Percentiles rank a stretch among this genome's conserved stretches.
phyloP scores from a whole-genome alignment of 1,140 invertebrate genomes.

The Pararge aegeria region DNA sequence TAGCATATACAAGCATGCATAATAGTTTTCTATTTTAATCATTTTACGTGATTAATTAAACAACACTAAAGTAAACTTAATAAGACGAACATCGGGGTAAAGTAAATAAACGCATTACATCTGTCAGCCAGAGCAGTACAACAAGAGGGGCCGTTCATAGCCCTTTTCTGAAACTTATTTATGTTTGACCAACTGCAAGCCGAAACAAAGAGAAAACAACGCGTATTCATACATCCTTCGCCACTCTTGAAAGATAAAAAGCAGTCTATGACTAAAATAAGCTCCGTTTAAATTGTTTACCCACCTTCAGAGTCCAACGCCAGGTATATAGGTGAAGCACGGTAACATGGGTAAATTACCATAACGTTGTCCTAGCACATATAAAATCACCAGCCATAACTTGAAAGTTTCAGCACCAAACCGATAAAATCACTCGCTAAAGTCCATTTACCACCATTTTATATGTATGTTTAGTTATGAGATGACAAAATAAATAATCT shows the following conservation, averaged over 20 bases:
- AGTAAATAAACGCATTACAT: slow-evolving; percentile 37
- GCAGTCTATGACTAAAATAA: slow-evolving; percentile 30
- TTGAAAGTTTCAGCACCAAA: slow-evolving; percentile 36
- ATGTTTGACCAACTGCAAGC: slow-evolving; percentile 37
- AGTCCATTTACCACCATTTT: slow-evolving; percentile 46
- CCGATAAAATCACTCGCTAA: slow-evolving; percentile 31
- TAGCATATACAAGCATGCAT: background rate
- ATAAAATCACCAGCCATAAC: slow-evolving; percentile 63
- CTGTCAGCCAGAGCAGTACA: slow-evolving; percentile 37
- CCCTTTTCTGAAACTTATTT: slow-evolving; percentile 52
- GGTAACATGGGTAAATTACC: slow-evolving; percentile 73
- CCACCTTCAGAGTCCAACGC: slow-evolving; percentile 62
- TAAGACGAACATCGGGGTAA: slow-evolving; percentile 17
- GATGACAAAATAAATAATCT: slow-evolving; percentile 28
- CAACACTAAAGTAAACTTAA: slow-evolving; percentile 3
- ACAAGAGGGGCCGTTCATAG: slow-evolving; percentile 49
- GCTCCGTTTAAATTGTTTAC: slow-evolving; percentile 38
- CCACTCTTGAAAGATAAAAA: slow-evolving; percentile 3
- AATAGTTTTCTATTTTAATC: background rate
- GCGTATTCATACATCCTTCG: slow-evolving; percentile 11
- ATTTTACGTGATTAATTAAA: background rate
- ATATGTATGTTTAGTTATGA: slow-evolving; percentile 54
- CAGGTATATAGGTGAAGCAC: slow-evolving; percentile 73
- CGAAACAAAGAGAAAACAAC: slow-evolving; percentile 31
- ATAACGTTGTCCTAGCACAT: slow-evolving; percentile 72